Percentiles rank a stretch among this genome's conserved stretches.
These are phyloP conservation scores for Plagiodera versicolora DNA, from an alignment of 2,888 invertebrate genomes.

Conservation along the genomic window DNA sequence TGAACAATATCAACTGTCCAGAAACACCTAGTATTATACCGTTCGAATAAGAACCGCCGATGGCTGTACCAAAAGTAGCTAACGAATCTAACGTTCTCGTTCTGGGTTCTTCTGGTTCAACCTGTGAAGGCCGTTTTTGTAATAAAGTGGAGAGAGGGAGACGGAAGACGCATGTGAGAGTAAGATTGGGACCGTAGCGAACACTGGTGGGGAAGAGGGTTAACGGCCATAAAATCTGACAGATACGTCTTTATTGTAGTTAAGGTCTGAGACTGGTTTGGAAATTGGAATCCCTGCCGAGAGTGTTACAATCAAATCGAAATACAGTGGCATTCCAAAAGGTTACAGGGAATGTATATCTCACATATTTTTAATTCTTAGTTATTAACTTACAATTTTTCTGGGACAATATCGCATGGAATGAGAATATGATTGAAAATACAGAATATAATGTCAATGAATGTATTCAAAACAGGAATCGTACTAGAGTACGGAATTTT, in stretches of 20 bases:
- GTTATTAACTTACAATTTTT: too few relatives aligned
- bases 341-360: too few relatives aligned
- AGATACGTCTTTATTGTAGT: constrained; percentile 54
- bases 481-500: too few relatives aligned
- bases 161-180: constrained; percentile 2
- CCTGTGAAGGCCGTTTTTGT: neutral
- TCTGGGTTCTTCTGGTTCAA: neutral
- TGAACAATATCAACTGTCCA: too few relatives aligned
- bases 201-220: constrained; percentile 44
- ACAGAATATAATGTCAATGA: too few relatives aligned
- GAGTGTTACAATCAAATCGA: constrained; percentile 30
- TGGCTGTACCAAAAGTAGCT: neutral
- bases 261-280: constrained; percentile 43
- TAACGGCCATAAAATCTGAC: constrained; percentile 53
- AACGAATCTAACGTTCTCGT: neutral
- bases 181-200: neutral
- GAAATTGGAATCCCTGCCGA: constrained; percentile 30
- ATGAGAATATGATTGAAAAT: too few relatives aligned
- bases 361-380: too few relatives aligned
- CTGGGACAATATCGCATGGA: too few relatives aligned
- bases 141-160: neutral
- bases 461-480: too few relatives aligned
- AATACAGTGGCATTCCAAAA: constrained; percentile 14
- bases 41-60: neutral
- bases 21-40: too few relatives aligned